Evolutionary conservation across 2,888 invertebrate species (phyloP).

Genomic region (Hyppa rectilinea): DNA sequence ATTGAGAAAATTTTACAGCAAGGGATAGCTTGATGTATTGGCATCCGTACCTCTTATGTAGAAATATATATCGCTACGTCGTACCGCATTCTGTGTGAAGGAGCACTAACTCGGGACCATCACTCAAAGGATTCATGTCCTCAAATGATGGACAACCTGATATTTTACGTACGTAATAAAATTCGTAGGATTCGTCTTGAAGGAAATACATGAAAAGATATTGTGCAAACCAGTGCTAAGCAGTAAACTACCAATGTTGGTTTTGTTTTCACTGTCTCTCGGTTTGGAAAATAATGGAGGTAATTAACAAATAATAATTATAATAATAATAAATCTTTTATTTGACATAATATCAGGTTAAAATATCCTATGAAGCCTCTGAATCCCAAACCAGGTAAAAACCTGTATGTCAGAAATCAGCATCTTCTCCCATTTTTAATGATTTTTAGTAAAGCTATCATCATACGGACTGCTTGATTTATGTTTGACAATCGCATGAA

Average conservation of each 20-base stretch:
- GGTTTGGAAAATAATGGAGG: neutral
- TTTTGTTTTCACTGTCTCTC: too few species aligned
- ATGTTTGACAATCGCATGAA: neutral
- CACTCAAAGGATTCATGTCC: conserved; percentile 47
- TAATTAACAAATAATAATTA: neutral
- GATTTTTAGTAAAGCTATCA: neutral
- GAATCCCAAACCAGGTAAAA: too few species aligned
- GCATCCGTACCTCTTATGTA: too few species aligned
- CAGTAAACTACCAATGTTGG: neutral
- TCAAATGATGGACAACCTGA: conserved; percentile 37
- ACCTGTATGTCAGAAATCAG: too few species aligned
- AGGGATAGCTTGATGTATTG: too few species aligned
- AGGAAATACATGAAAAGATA: conserved; percentile 20
- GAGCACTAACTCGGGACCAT: conserved; percentile 12
- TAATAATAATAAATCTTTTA: too few species aligned
- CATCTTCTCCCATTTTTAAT: too few species aligned
- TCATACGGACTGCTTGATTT: neutral
- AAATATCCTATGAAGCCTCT: too few species aligned
- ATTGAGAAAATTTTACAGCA: too few species aligned
- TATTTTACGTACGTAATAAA: conserved; percentile 43
- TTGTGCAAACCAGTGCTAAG: too few species aligned
- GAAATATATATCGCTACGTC: neutral
- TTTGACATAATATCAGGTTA: too few species aligned
- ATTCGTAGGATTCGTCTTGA: conserved; percentile 24
- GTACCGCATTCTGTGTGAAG: neutral